Evolutionary conservation across 2,797 vertebrate species (phyloP).

Genomic region (Onychomys arenicola): DNA sequence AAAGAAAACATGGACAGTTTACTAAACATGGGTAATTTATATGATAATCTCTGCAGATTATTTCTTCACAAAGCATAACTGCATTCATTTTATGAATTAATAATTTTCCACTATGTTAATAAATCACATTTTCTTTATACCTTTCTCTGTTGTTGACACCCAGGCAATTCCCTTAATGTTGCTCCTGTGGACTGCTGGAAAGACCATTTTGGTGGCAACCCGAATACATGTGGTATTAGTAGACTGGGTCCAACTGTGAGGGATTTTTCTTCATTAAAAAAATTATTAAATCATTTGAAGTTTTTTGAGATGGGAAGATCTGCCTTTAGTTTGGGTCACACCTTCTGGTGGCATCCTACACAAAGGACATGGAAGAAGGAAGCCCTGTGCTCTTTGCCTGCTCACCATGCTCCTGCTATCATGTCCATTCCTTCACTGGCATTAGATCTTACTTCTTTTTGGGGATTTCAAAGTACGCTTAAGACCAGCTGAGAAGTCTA

Average conservation of each 20-base stretch:
- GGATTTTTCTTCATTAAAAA: too few species aligned
- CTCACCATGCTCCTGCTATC: neutral
- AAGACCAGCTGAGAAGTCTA: neutral
- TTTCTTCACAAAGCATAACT: neutral
- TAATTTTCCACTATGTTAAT: neutral
- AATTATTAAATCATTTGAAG: too few species aligned
- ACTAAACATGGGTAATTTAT: neutral
- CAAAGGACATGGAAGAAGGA: neutral
- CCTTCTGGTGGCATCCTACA: too few species aligned
- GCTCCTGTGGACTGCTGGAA: too few species aligned
- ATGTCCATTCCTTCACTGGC: neutral
- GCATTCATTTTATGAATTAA: neutral
- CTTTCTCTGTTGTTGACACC: too few species aligned
- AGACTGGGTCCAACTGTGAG: too few species aligned
- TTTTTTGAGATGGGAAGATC: too few species aligned
- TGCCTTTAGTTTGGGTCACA: too few species aligned
- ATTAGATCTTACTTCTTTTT: neutral
- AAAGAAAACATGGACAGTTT: neutral
- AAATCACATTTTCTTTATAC: neutral
- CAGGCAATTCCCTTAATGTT: too few species aligned
- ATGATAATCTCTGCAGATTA: neutral
- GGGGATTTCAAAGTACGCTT: neutral
- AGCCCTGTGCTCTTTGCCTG: neutral
- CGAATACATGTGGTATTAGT: too few species aligned
- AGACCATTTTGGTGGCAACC: too few species aligned